Percentiles rank a stretch among this genome's conserved stretches.
Conservation (phyloP, 2,797 vertebrate species). For the Thaleichthys pacificus region DNA sequence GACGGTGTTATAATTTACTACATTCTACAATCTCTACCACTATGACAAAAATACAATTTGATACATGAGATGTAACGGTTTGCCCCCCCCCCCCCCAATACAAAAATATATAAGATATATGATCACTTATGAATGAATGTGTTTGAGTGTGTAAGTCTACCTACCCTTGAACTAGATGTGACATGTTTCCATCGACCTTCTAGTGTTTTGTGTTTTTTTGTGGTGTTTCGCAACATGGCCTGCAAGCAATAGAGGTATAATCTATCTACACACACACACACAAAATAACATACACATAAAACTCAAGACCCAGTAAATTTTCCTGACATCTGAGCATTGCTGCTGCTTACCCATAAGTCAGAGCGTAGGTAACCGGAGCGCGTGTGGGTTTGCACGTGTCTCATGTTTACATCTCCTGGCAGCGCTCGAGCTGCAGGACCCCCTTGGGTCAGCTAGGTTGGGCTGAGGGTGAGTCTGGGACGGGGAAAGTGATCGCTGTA, state of each 20-base stretch:
- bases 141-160: background rate
- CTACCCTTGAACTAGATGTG: background rate
- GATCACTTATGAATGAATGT: background rate
- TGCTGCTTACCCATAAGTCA: conserved; percentile 16
- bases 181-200: background rate
- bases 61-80: conserved; percentile 41
- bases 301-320: background rate
- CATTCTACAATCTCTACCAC: conserved; percentile 32
- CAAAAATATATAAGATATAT: background rate
- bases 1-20: conserved; percentile 48
- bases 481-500: conserved; percentile 56
- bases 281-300: background rate
- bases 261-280: background rate
- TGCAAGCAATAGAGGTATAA: background rate
- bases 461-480: conserved; percentile 20
- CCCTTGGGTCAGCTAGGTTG: background rate
- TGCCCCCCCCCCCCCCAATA: background rate
- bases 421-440: no score
- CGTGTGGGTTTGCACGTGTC: conserved; percentile 4
- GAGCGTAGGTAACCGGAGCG: conserved; percentile 14
- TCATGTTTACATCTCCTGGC: conserved; percentile 26
- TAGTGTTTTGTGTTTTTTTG: no score
- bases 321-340: conserved; percentile 10
- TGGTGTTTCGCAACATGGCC: background rate
- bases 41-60: conserved; percentile 38